A percentile compares a stretch with the other conserved stretches of the same genome.
phyloP scores from a whole-genome alignment of 2,888 invertebrate genomes.

The Aphidius colemani region DNA sequence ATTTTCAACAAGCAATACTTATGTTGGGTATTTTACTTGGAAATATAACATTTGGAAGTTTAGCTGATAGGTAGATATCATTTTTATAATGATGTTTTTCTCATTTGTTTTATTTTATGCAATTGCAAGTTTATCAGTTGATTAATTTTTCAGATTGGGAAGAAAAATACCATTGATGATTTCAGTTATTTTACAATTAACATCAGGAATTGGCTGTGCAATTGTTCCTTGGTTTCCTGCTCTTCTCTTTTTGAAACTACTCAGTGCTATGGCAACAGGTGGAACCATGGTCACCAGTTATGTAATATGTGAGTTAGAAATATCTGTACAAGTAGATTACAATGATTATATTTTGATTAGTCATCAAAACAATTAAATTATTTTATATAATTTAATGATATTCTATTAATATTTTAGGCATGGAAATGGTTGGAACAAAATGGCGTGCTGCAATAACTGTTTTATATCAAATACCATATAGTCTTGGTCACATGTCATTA shows the following conservation, averaged over 20 bases:
- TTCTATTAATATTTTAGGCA: slow-evolving; percentile 46
- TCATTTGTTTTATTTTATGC: too few relatives aligned
- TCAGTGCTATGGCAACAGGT: slow-evolving; percentile 77
- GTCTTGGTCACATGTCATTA: slow-evolving; percentile 70
- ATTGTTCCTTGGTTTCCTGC: slow-evolving; percentile 69
- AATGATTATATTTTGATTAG: background rate
- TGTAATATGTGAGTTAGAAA: slow-evolving; percentile 60
- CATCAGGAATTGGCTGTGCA: slow-evolving; percentile 73
- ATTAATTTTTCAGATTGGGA: slow-evolving; percentile 68
- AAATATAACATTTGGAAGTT: slow-evolving; percentile 74
- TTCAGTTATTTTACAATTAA: slow-evolving; percentile 75
- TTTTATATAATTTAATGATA: background rate
- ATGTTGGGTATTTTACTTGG: slow-evolving; percentile 80
- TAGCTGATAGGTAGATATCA: slow-evolving; percentile 73
- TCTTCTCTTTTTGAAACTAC: slow-evolving; percentile 72
- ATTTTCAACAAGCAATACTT: slow-evolving; percentile 77
- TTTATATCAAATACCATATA: slow-evolving; percentile 73
- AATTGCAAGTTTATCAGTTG: too few relatives aligned
- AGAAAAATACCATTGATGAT: slow-evolving; percentile 74
- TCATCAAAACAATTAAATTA: background rate
- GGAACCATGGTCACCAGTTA: slow-evolving; percentile 80
- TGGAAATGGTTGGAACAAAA: slow-evolving; percentile 62
- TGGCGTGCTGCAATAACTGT: slow-evolving; percentile 68
- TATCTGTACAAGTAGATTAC: background rate
- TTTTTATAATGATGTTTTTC: too few relatives aligned